A percentile compares a stretch with the other conserved stretches of the same genome.
Conservation (phyloP, 2,797 vertebrate genomes). For the Acropternis orthonyx region DNA sequence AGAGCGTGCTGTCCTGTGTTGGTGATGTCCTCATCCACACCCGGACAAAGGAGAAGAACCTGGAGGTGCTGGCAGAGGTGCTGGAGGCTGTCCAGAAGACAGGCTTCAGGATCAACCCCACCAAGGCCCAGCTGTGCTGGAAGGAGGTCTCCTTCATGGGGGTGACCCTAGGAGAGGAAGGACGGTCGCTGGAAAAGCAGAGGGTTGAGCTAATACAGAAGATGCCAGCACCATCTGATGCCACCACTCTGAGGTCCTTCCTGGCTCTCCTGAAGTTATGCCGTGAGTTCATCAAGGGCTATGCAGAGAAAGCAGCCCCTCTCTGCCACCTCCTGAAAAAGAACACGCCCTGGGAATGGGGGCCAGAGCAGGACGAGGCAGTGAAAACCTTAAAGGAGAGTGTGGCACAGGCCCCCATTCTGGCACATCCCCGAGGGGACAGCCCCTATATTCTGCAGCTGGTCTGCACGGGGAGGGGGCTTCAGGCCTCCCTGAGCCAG, state of each 20-base stretch:
- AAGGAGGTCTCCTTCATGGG: constrained; percentile 58
- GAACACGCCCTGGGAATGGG: constrained; percentile 38
- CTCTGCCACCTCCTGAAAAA: constrained; percentile 54
- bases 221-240: background rate
- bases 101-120: constrained; percentile 51
- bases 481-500: constrained; percentile 41
- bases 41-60: constrained; percentile 35
- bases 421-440: background rate
- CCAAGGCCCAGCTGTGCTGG: constrained; percentile 62
- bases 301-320: constrained; percentile 26
- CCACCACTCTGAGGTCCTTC: constrained; percentile 30
- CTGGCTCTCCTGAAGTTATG: constrained; percentile 38
- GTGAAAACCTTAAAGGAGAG: constrained; percentile 46
- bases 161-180: constrained; percentile 45
- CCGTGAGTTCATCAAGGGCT: constrained; percentile 38
- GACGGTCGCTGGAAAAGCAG: constrained; percentile 31
- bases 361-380: constrained; percentile 30
- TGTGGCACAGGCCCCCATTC: background rate
- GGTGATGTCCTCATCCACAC: constrained; percentile 56
- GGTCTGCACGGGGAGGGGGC: background rate
- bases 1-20: background rate
- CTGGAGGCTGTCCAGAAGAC: constrained; percentile 38
- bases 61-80: constrained; percentile 47
- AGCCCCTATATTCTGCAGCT: constrained; percentile 37
- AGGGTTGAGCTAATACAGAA: constrained; percentile 52